Base-by-base conservation (phyloP, 2,797 vertebrate genomes). In the Lateolabrax maculatus region DNA sequence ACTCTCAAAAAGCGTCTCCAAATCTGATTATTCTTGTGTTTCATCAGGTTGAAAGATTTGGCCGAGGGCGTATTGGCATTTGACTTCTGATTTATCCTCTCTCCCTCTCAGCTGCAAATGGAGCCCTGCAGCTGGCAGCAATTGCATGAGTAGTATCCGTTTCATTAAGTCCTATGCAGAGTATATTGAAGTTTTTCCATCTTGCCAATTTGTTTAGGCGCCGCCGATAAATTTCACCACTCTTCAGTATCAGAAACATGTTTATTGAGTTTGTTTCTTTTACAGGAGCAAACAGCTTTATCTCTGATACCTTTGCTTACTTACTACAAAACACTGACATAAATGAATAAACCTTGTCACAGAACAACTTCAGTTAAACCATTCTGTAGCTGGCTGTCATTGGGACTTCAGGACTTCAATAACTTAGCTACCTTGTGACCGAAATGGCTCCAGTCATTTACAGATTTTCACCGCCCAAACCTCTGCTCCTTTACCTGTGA, bases 31-130 rank as follows among this genome's bases (percentile, higher is more conserved):
- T 88, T 91, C 84, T 85, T 90, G 79, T 77, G 85, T 88, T 93
- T 93, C 90, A 92, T 92, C 89, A 88, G 85, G 88, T 88, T 91
- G 91, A 93, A 82, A 92, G 92, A 93, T 90, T 85, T 92, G 84
- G 84, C 88, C 29, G 72, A 85, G 73, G 89, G 88, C 78, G 25
- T 93, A 90, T 93, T 92, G 93, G 79, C 93, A 89, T 94, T 88
- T 90, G 85, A 89, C 87, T 84, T 85, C 73, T 91, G 88, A 88
- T 92, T 93, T 91, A 92, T 90, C 74, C 75, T 53, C 76, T 53
- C 69, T 69, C 58, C 68, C 71, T 70, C 75, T 85, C 64, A 76
- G 79, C 76, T 87, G 83, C 72, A 83, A 81, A 81, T 48, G 62
- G 65, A 72, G 71, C 49, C 62, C 53, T 76, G 84, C 87, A 87